Conservation (phyloP, 2,113 vertebrate species). For the Alexandromys fortis region DNA sequence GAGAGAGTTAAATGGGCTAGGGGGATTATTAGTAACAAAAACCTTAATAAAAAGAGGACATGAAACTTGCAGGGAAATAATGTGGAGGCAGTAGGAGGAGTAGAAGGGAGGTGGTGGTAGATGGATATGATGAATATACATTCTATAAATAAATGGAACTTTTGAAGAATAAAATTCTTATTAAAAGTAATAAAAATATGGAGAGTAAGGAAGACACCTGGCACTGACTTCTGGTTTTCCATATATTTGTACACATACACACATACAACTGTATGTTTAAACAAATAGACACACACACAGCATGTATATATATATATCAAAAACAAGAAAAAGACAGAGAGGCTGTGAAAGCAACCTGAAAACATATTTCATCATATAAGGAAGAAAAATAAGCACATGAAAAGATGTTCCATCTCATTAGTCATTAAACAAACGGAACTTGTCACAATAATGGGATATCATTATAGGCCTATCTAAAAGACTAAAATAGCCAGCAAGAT, state of each 20-base stretch:
- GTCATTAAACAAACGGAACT: background rate
- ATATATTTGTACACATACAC: background rate
- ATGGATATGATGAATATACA: background rate
- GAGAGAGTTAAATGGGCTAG: too few species aligned
- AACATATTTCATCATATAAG: background rate
- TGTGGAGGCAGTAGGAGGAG: background rate
- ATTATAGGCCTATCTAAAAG: background rate
- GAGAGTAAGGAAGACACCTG: background rate
- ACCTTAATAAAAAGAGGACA: background rate
- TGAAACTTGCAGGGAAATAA: background rate
- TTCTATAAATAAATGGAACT: background rate
- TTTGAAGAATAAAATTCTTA: background rate
- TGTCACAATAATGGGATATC: background rate
- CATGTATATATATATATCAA: background rate
- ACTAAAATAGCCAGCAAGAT: background rate
- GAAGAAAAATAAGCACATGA: background rate
- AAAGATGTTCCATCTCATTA: background rate
- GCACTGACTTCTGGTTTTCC: background rate
- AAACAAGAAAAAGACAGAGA: background rate
- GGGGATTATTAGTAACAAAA: background rate
- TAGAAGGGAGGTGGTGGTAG: background rate
- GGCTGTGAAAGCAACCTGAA: background rate
- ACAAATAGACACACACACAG: too few species aligned
- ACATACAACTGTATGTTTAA: background rate
- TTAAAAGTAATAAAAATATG: background rate